These are phyloP conservation scores for Nysson spinosus DNA, from an alignment of 2,888 invertebrate genomes.

Conservation along the genomic window DNA sequence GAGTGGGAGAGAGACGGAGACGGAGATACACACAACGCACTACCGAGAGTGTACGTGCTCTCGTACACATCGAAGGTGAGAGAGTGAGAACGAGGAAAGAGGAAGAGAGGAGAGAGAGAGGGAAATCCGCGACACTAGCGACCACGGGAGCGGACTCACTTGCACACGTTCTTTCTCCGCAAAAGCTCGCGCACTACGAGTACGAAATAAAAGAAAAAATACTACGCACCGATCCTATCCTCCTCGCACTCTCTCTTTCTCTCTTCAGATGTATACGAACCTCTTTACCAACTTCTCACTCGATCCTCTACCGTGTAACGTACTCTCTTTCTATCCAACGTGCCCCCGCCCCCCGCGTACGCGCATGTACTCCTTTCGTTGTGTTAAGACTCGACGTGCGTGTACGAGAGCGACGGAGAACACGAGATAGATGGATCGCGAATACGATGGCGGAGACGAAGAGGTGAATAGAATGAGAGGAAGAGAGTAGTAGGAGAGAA, in stretches of 20 bases:
- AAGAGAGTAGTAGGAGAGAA: conserved; percentile 24
- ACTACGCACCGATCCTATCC: conserved; percentile 46
- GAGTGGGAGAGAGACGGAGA: conserved; percentile 47
- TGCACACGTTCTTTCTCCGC: conserved; percentile 60
- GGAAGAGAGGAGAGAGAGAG: conserved; percentile 33
- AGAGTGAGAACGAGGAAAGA: conserved; percentile 32
- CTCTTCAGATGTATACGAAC: conserved; percentile 20
- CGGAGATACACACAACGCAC: conserved; percentile 19
- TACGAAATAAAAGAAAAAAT: conserved; percentile 41
- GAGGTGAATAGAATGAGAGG: conserved; percentile 22
- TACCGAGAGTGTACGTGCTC: conserved; percentile 6
- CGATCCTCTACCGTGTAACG: not conserved
- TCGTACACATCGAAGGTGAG: conserved; percentile 22
- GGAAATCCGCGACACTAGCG: conserved; percentile 66
- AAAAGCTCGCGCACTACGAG: conserved; percentile 59
- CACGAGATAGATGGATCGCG: conserved; percentile 20
- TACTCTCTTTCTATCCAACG: not conserved
- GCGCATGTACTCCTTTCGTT: conserved; percentile 3
- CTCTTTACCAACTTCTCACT: not conserved
- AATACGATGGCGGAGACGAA: conserved; percentile 47
- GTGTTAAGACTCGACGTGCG: not conserved
- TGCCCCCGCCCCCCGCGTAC: not conserved
- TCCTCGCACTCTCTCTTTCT: no score
- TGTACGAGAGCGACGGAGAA: conserved; percentile 30
- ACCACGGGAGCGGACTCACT: conserved; percentile 45